Conservation (phyloP, 30 jellyfish, hydroid and myxozoan species). For the Hydractinia echinata region DNA sequence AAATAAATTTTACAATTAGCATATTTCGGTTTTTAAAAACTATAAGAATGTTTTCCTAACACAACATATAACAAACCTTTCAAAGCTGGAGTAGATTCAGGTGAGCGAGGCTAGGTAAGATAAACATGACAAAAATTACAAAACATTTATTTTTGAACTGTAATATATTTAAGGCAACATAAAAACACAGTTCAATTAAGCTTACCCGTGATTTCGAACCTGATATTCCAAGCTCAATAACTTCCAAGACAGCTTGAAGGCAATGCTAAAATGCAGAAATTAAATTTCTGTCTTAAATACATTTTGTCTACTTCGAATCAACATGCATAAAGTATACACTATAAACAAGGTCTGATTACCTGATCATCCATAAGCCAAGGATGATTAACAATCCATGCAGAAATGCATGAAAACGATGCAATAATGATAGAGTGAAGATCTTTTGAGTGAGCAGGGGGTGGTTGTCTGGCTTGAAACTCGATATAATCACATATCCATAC, state of each 20-base stretch:
- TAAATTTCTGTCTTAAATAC: too few relatives aligned
- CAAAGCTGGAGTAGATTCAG: background rate
- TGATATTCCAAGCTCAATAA: conserved; percentile 91
- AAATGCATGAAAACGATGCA: conserved; percentile 81
- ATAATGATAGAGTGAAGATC: conserved; percentile 89
- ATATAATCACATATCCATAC: conserved; percentile 90
- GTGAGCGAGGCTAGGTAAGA: background rate
- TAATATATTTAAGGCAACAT: background rate
- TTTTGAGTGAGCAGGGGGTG: conserved; percentile 91
- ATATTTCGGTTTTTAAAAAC: background rate
- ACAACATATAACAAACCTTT: background rate
- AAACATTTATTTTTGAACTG: too few relatives aligned
- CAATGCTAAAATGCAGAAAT: conserved; percentile 49
- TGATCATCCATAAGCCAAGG: conserved; percentile 90
- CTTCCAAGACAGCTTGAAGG: conserved; percentile 84
- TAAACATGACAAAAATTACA: too few relatives aligned
- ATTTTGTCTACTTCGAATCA: background rate
- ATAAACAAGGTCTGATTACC: conserved; percentile 20
- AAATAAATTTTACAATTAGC: background rate
- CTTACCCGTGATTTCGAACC: conserved; percentile 85
- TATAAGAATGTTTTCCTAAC: background rate
- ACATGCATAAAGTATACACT: background rate
- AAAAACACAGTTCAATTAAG: background rate
- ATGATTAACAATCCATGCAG: conserved; percentile 86
- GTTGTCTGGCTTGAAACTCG: conserved; percentile 90